These are phyloP conservation scores for Lamellibrachia satsuma DNA, from an alignment of 2,888 invertebrate genomes.

Conservation along the genomic window DNA sequence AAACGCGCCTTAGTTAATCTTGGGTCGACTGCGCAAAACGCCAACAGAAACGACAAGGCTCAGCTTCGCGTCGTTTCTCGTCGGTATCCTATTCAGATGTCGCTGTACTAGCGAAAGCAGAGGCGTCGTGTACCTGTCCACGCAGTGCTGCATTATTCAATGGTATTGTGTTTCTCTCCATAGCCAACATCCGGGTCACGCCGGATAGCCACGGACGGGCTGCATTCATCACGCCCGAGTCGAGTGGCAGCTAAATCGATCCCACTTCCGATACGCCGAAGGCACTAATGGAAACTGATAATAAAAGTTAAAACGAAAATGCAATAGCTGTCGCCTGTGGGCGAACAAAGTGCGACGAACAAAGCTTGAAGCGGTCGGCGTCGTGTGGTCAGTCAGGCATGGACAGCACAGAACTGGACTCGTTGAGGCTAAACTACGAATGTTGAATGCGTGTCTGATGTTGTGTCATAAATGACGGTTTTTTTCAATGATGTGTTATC, in stretches of 20 bases:
- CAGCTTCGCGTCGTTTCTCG: not conserved
- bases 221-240: not conserved
- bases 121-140: not conserved
- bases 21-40: not conserved
- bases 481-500: not conserved
- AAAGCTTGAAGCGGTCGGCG: not conserved
- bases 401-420: not conserved
- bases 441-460: not conserved
- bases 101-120: not conserved
- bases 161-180: not conserved
- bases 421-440: not conserved
- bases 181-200: not conserved
- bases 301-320: not conserved
- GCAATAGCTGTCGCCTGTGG: not conserved
- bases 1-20: not conserved
- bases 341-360: not conserved
- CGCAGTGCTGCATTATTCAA: not conserved
- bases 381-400: not conserved
- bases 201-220: not conserved
- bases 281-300: conserved; percentile 3
- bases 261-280: not conserved
- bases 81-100: too few relatives aligned
- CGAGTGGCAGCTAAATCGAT: not conserved
- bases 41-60: not conserved
- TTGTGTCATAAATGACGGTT: not conserved